Conservation (phyloP, 2,113 vertebrate species). For the Elephantulus edwardii region DNA sequence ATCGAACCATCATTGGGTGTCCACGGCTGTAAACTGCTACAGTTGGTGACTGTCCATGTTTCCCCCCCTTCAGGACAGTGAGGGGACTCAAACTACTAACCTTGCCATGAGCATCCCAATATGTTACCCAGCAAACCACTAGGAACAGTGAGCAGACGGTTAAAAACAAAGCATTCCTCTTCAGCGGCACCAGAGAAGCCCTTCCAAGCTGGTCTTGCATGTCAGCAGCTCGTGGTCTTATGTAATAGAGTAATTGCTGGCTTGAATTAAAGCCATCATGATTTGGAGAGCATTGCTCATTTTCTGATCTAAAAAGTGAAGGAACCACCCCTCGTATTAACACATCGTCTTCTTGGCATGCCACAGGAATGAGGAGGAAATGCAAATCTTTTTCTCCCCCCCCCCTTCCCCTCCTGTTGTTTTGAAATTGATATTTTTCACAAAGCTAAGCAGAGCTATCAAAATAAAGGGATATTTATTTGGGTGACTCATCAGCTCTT, state of each 20-base stretch:
- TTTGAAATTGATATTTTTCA: conserved; percentile 57
- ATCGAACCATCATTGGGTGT: neutral
- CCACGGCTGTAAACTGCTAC: neutral
- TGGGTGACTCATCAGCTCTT: conserved; percentile 76
- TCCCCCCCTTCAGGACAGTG: neutral
- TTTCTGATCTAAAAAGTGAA: conserved; percentile 13
- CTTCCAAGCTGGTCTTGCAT: neutral
- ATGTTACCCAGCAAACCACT: neutral
- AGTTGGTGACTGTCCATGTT: neutral
- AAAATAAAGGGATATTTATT: conserved; percentile 70
- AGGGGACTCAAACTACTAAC: neutral
- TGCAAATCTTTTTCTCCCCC: conserved; percentile 43
- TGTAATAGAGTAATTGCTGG: conserved; percentile 10
- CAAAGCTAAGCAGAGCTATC: conserved; percentile 46
- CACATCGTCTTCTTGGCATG: conserved; percentile 42
- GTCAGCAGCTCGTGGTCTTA: neutral
- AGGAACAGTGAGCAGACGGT: neutral
- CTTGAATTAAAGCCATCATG: conserved; percentile 46
- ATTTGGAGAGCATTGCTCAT: conserved; percentile 50
- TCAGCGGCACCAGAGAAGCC: neutral
- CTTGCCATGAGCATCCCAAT: neutral
- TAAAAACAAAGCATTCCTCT: neutral
- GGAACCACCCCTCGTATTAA: neutral
- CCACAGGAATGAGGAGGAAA: conserved; percentile 22
- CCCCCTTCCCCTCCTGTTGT: no score